Base-by-base conservation (phyloP, 53 echinoderm and acorn worm genomes). In the Mesocentrotus franciscanus region DNA sequence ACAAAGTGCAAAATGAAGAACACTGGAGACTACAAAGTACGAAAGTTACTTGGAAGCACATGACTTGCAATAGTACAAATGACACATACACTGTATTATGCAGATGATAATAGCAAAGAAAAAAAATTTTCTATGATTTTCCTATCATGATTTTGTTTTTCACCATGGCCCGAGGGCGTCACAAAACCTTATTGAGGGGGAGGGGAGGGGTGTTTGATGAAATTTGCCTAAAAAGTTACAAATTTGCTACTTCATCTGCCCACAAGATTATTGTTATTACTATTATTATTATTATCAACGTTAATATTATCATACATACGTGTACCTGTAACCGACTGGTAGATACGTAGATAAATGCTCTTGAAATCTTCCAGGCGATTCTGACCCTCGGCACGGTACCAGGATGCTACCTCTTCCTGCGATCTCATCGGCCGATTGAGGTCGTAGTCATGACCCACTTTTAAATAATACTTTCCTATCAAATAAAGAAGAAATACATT, bases 391-490 rank as follows among this genome's bases (percentile, higher is more conserved):
- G 84, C 64, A 12, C 94, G 78, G 57, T 95, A 97, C 97, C 97
- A 97, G 18, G 95, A 58, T 58, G 89, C 87, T 55, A 97, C 89
- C 16, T 97, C 96, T 36, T 93, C 92, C 20, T 95, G 60, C 3
- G 96, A 93, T 59, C 87, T 81, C 33, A 97, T 36, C 9, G 94
- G 90, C 71, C 35, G 71, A 78, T 96, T 96, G 55, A 94, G 93
- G 22, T 96, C 92, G 26, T 35, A 71, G 79, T 91, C 90, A 84
- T 98, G 98, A 30, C 98, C 98, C 57, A 98, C 78, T 91, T 98
- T 98, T 70, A 98, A 18, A 76, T 97, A 98, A 61, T 84, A 95
- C 83, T 98, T 97, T 35, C 98, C 98, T 98, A 22, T 18, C 0
- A 81, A 7, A 81, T 14, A 0, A 84, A 55, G n/a, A 84, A 17